Conservation (phyloP, 2,888 invertebrate species). For the Eupithecia dodoneata region DNA sequence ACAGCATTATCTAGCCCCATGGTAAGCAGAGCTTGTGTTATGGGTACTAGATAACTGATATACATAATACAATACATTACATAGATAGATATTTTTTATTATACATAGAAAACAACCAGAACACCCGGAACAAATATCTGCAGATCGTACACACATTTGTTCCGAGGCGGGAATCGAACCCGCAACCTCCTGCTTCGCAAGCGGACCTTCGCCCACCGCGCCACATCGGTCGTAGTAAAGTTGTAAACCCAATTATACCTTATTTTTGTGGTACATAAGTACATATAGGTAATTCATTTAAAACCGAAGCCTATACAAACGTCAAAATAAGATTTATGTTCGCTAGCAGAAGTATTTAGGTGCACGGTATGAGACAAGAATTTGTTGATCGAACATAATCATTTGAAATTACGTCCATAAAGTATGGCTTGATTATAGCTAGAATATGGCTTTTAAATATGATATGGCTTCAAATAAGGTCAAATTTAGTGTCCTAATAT, state of each 20-base stretch:
- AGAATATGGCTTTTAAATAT: constrained; percentile 9
- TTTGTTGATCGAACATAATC: constrained; percentile 24
- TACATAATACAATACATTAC: no score
- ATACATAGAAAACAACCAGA: no score
- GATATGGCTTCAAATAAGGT: constrained; percentile 15
- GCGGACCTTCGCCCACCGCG: no score
- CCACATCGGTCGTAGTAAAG: no score
- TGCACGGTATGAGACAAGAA: constrained; percentile 28
- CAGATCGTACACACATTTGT: no score
- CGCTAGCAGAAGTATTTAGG: constrained; percentile 25
- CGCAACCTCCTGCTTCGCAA: no score
- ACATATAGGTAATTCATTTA: neutral
- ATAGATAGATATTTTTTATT: no score
- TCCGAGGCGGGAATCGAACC: no score
- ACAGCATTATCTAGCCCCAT: no score
- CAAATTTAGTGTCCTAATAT: neutral
- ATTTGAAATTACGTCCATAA: constrained; percentile 25
- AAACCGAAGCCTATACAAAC: neutral
- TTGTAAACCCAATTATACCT: neutral
- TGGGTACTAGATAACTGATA: no score
- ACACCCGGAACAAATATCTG: no score
- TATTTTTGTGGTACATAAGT: neutral
- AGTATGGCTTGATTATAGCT: constrained; percentile 28
- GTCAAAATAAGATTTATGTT: constrained; percentile 4
- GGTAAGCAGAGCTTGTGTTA: no score